These are phyloP conservation scores for Papilio gigon DNA, from an alignment of 2,888 invertebrate genomes.

Conservation along the genomic window DNA sequence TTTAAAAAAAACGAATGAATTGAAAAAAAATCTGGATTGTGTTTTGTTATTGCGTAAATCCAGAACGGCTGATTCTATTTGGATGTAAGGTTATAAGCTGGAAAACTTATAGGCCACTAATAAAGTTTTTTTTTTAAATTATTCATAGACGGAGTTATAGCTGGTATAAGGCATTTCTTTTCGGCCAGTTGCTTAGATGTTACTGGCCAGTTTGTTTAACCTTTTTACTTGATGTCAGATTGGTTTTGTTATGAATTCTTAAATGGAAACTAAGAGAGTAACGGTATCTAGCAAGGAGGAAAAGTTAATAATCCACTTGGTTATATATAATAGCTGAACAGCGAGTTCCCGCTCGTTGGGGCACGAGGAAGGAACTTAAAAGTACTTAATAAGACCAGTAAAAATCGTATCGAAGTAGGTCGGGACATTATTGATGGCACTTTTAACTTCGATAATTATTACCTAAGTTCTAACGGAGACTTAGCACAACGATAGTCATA, in stretches of 20 bases:
- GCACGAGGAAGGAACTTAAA: conserved; percentile 20
- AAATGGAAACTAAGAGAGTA: not conserved
- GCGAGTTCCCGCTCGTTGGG: not conserved
- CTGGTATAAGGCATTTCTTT: too few species aligned
- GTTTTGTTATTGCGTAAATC: too few species aligned
- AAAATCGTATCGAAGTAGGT: conserved; percentile 42
- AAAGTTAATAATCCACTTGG: conserved; percentile 37
- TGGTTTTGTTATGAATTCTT: too few species aligned
- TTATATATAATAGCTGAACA: conserved; percentile 28
- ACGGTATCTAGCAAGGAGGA: not conserved
- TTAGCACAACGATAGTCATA: conserved; percentile 46
- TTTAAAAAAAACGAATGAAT: not conserved
- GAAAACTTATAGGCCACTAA: too few species aligned
- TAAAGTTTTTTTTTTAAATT: too few species aligned
- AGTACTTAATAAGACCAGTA: conserved; percentile 41
- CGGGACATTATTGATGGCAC: conserved; percentile 46
- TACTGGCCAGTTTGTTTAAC: not conserved
- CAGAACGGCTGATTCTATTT: too few species aligned
- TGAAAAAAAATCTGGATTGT: too few species aligned
- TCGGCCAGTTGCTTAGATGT: not conserved
- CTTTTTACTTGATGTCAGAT: too few species aligned
- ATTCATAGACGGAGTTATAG: too few species aligned
- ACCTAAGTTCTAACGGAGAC: conserved; percentile 43
- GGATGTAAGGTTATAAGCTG: too few species aligned
- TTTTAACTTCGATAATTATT: conserved; percentile 47